Evolutionary conservation across 2,888 invertebrate genomes (phyloP).

Genomic region (Melangyna quadrimaculata): DNA sequence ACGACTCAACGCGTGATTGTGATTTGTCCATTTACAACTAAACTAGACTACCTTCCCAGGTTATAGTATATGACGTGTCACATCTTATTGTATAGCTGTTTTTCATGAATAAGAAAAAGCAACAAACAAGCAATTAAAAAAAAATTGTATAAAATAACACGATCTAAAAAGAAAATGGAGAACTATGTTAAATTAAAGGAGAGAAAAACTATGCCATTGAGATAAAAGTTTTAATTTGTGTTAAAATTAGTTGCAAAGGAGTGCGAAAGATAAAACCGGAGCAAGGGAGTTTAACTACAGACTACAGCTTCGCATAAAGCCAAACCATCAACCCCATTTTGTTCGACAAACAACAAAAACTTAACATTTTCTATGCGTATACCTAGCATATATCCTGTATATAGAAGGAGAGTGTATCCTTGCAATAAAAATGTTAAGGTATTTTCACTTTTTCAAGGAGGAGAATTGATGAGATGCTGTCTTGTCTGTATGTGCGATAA

Average conservation of each 20-base stretch:
- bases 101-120: conserved; percentile 31
- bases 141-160: conserved; percentile 26
- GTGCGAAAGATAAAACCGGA: conserved; percentile 23
- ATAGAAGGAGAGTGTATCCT: neutral
- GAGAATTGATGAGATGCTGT: conserved; percentile 62
- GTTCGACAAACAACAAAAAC: neutral
- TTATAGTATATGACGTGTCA: too few species aligned
- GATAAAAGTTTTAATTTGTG: conserved; percentile 70
- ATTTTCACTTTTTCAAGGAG: conserved; percentile 17
- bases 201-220: conserved; percentile 53
- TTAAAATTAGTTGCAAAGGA: conserved; percentile 59
- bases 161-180: conserved; percentile 32
- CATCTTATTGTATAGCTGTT: neutral
- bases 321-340: neutral
- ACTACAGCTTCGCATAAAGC: neutral
- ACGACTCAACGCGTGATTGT: too few species aligned
- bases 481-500: conserved; percentile 14
- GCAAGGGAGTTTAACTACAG: conserved; percentile 15
- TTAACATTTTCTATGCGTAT: neutral
- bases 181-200: conserved; percentile 55
- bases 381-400: neutral
- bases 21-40: too few species aligned
- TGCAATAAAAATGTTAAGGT: conserved; percentile 14
- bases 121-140: conserved; percentile 55
- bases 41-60: too few species aligned